Conservation (phyloP, 2,888 invertebrate genomes). For the Coenonympha arcania region DNA sequence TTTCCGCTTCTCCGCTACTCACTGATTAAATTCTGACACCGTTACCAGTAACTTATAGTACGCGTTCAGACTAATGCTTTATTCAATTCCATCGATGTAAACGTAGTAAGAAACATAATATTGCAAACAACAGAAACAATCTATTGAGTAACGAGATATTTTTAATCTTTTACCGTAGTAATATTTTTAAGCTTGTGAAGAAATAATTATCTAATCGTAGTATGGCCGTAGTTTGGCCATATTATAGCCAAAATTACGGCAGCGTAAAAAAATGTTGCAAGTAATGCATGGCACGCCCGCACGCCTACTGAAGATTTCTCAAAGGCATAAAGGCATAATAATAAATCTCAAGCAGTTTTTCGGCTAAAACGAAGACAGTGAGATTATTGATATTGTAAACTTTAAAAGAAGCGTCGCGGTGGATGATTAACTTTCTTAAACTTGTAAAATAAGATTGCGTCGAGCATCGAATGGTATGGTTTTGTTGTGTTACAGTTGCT, state of each 20-base stretch:
- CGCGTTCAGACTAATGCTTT: constrained; percentile 4
- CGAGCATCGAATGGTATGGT: constrained; percentile 25
- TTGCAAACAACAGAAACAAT: too few species aligned
- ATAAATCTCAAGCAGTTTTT: too few species aligned
- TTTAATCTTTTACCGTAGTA: too few species aligned
- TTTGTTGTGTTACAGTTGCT: constrained; percentile 25
- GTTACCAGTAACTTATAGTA: neutral
- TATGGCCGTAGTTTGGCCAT: too few species aligned
- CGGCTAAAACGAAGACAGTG: too few species aligned
- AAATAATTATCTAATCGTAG: too few species aligned
- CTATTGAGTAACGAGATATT: neutral
- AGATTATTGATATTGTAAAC: neutral
- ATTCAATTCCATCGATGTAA: neutral
- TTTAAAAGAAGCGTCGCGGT: constrained; percentile 16
- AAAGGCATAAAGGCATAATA: too few species aligned
- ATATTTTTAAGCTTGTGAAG: too few species aligned
- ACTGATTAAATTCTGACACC: constrained; percentile 11
- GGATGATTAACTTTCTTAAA: constrained; percentile 21
- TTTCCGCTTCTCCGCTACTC: constrained; percentile 1
- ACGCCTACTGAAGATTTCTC: too few species aligned
- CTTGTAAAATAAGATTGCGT: constrained; percentile 24
- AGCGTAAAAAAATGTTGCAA: too few species aligned
- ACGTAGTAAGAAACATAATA: neutral
- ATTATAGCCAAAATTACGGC: too few species aligned
- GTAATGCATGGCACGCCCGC: too few species aligned